These are phyloP conservation scores for Lasius platythorax DNA, from an alignment of 2,888 invertebrate genomes.

Conservation along the genomic window DNA sequence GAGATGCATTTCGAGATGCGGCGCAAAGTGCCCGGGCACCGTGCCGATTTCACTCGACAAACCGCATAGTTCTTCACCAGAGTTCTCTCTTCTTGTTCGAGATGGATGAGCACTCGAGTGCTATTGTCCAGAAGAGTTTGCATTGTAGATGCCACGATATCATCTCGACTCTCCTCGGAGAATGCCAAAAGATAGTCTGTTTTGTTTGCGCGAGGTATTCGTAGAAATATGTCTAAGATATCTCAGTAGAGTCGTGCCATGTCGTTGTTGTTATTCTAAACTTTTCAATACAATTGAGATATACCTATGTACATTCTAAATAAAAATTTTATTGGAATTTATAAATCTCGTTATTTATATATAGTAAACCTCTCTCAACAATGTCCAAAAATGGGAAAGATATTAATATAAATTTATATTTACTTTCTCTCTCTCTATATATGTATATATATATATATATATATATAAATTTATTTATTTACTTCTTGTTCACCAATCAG, in stretches of 20 bases:
- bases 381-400: too few species aligned
- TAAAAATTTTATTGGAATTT: background rate
- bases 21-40: slow-evolving; percentile 45
- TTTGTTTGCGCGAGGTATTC: slow-evolving; percentile 55
- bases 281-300: slow-evolving; percentile 6
- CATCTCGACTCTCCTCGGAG: slow-evolving; percentile 58
- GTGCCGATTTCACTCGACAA: slow-evolving; percentile 63
- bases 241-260: background rate
- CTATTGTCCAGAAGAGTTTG: slow-evolving; percentile 71
- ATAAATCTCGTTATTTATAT: background rate
- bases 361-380: too few species aligned
- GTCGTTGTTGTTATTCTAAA: slow-evolving; percentile 3
- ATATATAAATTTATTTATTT: background rate
- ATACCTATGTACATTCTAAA: background rate
- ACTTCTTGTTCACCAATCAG: background rate
- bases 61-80: slow-evolving; percentile 28
- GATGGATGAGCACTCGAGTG: slow-evolving; percentile 63
- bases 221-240: slow-evolving; percentile 58
- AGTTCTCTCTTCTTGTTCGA: slow-evolving; percentile 50
- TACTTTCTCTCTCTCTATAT: too few species aligned
- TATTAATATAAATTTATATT: too few species aligned
- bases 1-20: slow-evolving; percentile 49
- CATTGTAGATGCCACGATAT: slow-evolving; percentile 72
- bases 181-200: slow-evolving; percentile 57
- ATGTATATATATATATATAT: too few species aligned